These are phyloP conservation scores for Boloria euphrosyne DNA, from an alignment of 2,888 invertebrate genomes.

Conservation along the genomic window DNA sequence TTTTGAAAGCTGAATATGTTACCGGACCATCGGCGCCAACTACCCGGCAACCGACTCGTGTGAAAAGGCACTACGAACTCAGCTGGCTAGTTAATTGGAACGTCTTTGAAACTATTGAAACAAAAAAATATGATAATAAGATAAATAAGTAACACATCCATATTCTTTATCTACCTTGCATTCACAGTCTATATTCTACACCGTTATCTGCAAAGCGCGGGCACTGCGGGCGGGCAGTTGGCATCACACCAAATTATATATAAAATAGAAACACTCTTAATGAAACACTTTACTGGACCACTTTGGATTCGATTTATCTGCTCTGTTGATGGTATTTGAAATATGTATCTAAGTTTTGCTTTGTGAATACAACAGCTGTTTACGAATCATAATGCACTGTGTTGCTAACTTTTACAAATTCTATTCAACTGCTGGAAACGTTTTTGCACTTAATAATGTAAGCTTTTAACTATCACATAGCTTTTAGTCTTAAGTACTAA, in stretches of 20 bases:
- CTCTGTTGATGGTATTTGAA: constrained; percentile 17
- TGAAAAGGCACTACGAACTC: too few relatives aligned
- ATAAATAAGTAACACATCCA: constrained; percentile 18
- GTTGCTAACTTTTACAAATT: background rate
- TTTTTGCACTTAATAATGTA: too few relatives aligned
- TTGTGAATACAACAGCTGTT: background rate
- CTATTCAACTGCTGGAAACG: too few relatives aligned
- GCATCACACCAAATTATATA: constrained; percentile 47
- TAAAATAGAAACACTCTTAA: constrained; percentile 37
- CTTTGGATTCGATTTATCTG: constrained; percentile 24
- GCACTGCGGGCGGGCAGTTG: constrained; percentile 51
- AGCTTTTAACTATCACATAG: too few relatives aligned
- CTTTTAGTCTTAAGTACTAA: too few relatives aligned
- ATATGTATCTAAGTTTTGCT: background rate
- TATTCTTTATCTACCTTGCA: constrained; percentile 7
- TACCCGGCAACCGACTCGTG: too few relatives aligned
- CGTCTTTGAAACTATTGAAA: too few relatives aligned
- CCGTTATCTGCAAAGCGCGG: constrained; percentile 62
- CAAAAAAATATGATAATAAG: too few relatives aligned
- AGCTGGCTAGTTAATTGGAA: too few relatives aligned
- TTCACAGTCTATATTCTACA: background rate
- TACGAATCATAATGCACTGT: background rate
- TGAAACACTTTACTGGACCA: constrained; percentile 38
- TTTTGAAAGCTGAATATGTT: too few relatives aligned
- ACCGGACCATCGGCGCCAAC: too few relatives aligned